phyloP scores from a whole-genome alignment of 1,140 invertebrate species.

The Amphibalanus amphitrite region DNA sequence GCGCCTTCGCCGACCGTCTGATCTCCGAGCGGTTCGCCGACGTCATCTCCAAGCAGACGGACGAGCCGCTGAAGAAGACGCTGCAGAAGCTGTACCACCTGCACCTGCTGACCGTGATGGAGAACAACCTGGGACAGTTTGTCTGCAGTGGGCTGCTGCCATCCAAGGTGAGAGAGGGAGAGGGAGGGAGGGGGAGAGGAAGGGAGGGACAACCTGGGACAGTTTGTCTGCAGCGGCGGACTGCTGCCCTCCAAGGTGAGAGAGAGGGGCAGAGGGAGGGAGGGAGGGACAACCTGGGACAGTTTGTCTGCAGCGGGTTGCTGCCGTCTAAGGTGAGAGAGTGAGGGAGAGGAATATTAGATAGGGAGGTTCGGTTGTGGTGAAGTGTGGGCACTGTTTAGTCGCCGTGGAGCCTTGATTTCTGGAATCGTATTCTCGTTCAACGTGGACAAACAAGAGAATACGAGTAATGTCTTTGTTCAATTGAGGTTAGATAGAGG shows the following conservation, averaged over 20 bases:
- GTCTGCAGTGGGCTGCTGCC: conserved; percentile 8
- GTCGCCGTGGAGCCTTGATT: too few relatives aligned
- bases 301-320: conserved; percentile 13
- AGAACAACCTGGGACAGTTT: conserved; percentile 19
- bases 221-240: conserved; percentile 13
- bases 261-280: not conserved
- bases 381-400: too few relatives aligned
- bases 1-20: conserved; percentile 21
- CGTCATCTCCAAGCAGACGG: conserved; percentile 14
- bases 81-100: conserved; percentile 20
- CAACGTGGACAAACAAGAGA: too few relatives aligned
- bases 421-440: too few relatives aligned
- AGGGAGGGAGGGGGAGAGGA: not conserved
- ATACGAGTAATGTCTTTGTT: too few relatives aligned
- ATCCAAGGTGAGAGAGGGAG: not conserved
- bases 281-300: conserved; percentile 16
- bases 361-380: too few relatives aligned
- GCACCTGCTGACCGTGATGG: conserved; percentile 19
- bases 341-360: not conserved
- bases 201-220: conserved; percentile 19
- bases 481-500: too few relatives aligned
- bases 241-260: not conserved
- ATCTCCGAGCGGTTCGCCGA: conserved; percentile 20
- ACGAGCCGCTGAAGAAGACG: conserved; percentile 15
- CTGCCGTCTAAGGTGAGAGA: not conserved